Evolutionary conservation across 2,888 invertebrate genomes (phyloP).

Genomic region (Sinhomidia bicolor): DNA sequence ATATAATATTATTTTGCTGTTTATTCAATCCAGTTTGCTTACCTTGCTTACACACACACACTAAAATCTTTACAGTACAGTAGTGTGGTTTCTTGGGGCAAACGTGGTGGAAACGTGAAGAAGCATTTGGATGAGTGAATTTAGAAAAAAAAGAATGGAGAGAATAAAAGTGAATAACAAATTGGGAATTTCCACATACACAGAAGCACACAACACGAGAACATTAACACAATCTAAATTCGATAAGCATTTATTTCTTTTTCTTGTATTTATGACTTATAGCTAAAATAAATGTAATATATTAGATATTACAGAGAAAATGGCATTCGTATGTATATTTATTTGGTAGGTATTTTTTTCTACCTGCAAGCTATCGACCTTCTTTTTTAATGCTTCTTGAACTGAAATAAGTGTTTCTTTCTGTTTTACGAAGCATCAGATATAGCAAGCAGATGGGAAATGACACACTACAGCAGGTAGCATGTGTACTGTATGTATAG

Average conservation of each 20-base stretch:
- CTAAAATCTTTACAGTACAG: not conserved
- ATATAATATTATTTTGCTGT: not conserved
- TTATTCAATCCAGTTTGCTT: not conserved
- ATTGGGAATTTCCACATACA: slow-evolving; percentile 27
- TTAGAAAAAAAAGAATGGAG: not conserved
- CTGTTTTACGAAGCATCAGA: not conserved
- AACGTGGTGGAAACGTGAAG: not conserved
- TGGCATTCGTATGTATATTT: not conserved
- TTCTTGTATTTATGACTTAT: not conserved
- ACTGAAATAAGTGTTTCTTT: not conserved
- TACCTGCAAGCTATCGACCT: not conserved
- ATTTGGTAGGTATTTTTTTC: not conserved
- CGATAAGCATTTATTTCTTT: slow-evolving; percentile 12
- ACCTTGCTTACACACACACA: not conserved
- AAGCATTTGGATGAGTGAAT: not conserved
- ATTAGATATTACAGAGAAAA: not conserved
- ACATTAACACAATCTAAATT: slow-evolving; percentile 20
- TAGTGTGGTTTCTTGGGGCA: not conserved
- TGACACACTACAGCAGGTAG: not conserved
- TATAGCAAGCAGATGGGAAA: slow-evolving; percentile 48
- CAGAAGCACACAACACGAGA: not conserved
- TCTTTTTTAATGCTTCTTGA: slow-evolving; percentile 4
- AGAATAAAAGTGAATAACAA: not conserved
- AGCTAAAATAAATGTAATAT: not conserved
- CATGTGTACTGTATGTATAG: not conserved